Evolutionary conservation across 2,888 invertebrate species (phyloP).

Genomic region (Lasioglossum oenotherae): DNA sequence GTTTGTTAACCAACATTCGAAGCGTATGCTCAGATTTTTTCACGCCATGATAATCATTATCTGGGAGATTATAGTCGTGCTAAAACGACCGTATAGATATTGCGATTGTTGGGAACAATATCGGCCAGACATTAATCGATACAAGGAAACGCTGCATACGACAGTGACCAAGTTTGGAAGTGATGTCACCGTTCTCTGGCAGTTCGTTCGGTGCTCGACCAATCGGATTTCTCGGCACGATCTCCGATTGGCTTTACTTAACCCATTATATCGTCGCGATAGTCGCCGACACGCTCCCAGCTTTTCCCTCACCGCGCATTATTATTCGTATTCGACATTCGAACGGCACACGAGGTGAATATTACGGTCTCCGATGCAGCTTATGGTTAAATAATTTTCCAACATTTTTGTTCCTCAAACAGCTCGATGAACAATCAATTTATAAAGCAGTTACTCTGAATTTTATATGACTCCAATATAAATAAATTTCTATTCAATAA

Average conservation of each 20-base stretch:
- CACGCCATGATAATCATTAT: neutral
- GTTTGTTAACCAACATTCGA: neutral
- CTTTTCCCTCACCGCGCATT: neutral
- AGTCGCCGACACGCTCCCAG: neutral
- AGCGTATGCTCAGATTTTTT: neutral
- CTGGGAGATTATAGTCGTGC: neutral
- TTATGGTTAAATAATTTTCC: too few species aligned
- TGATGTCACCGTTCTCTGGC: conserved; percentile 68
- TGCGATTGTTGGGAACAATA: neutral
- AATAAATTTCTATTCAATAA: too few species aligned
- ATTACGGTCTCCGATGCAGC: neutral
- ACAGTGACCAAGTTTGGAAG: conserved; percentile 44
- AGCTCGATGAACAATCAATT: neutral
- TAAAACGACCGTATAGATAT: too few species aligned
- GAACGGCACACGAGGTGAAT: neutral
- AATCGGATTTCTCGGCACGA: conserved; percentile 67
- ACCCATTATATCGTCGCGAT: conserved; percentile 13
- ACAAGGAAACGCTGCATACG: neutral
- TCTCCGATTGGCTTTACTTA: conserved; percentile 28
- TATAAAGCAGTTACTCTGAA: neutral
- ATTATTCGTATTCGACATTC: neutral
- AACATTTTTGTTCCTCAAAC: neutral
- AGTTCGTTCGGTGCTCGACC: conserved; percentile 61
- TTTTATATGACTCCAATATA: too few species aligned
- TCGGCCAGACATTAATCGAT: conserved; percentile 27